Base-by-base conservation (phyloP, 2,797 vertebrate species). In the Coreius guichenoti region DNA sequence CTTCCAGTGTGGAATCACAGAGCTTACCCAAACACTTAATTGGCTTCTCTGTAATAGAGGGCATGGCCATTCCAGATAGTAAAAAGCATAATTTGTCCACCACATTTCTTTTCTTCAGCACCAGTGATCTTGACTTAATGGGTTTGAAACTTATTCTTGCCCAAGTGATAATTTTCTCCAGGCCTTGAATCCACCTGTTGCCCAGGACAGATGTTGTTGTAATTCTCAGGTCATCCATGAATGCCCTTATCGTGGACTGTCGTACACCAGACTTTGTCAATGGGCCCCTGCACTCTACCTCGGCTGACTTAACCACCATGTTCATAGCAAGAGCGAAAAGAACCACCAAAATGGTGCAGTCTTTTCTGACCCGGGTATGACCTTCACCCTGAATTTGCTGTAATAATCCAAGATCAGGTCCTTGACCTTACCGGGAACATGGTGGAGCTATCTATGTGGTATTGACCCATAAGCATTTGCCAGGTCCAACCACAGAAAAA, bases 401-500 rank as follows among this genome's bases (percentile, higher is more conserved):
- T 80, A 85, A n/a, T 73, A 80, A 56, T 80, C 67, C 51, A 45
- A 43, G 49, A 85, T 85, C 7, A 72, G 49, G 29, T 69, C 83
- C 45, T 78, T 45, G 83, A 79, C 45, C 23, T 36, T 58, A 4
- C 21, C 13, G 4, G 83, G 74, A 19, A 73, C 68, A 73, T 61
- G 49, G 51, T 82, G 68, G 49, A 1, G 21, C 6, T 43, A 23
- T 39, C n/a, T 65, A 19, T 67, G 11, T 5, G 16, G 14, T 7
- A 16, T 17, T 3, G 2, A 31, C 16, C 29, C 16, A 33, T 19
- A 33, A 8, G 63, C 63, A 31, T 33, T 67, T 67, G 16, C 16
- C 29, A 67, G 31, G 29, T 67, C 16, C 6, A 31, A 33, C 63
- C 7, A 19, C 16, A 67, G 63, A 67, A 33, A 16, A 31, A 33